Evolutionary conservation across 2,797 vertebrate species (phyloP), one percentile per base, ranked within the genome.

Genomic region (Pangasius djambal): DNA sequence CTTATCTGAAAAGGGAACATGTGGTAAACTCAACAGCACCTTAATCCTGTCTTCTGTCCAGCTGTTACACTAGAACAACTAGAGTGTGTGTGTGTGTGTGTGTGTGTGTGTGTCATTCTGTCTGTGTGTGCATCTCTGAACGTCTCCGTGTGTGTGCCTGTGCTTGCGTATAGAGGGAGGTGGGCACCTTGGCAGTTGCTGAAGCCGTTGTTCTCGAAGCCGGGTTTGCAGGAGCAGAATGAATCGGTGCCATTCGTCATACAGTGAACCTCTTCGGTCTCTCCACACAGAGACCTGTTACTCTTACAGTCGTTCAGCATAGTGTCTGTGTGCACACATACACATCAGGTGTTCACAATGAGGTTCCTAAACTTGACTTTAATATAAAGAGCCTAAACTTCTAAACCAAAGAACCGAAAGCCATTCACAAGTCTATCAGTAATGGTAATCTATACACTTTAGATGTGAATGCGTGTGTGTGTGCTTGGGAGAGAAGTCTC

Each of bases 181-280:
- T 48, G 72, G 59, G 37, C 87, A 99, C 98, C 98, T 97, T 97
- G 96, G 91, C 98, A 99, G 70, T 95, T 97, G 28, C 94, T 96
- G 92, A 96, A 97, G 89, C 97, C 97, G 4, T 95, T 96, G 2
- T 97, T 98, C 94, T 97, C 97, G 96, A 98, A 99, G 86, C 98
- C 98, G 0, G 95, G 92, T 87, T 97, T 97, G 93, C 98, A 99
- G 70, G 96, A 96, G 88, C 98, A 99, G 96, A 98, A 99, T 0
- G 96, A 96, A 61, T 97, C 94, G 0, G 96, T 97, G 86, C 92
- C 94, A 0, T 96, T 96, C 74, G 95, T 97, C 82, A 97, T 18
- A 0, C 98, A 99, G 79, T 97, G 97, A 5, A 97, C 97, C 91
- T 99, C 98, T 0, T 98, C 97, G 1, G 97, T 97, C 0, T 98